These are phyloP conservation scores for Lethenteron camtschaticum DNA, from an alignment of 2,113 vertebrate genomes.

Conservation along the genomic window DNA sequence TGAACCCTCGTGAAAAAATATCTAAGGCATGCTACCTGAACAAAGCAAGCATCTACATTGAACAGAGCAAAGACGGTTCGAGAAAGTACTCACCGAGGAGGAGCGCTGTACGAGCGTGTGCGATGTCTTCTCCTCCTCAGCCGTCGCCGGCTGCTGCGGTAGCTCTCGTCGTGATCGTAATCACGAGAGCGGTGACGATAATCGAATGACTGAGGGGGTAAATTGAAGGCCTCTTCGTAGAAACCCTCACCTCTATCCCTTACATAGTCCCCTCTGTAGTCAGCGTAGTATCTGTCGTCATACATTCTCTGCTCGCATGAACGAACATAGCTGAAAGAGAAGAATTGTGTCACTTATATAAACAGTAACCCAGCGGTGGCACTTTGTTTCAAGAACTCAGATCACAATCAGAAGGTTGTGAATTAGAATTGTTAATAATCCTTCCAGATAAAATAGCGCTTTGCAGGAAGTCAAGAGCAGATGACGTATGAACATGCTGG, in stretches of 20 bases:
- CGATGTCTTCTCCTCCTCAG: slow-evolving; percentile 76
- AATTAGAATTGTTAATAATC: too few relatives aligned
- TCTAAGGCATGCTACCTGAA: too few relatives aligned
- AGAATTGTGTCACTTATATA: too few relatives aligned
- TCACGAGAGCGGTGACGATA: slow-evolving; percentile 37
- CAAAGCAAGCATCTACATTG: too few relatives aligned
- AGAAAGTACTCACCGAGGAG: slow-evolving; percentile 77
- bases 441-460: too few relatives aligned
- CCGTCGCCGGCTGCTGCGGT: slow-evolving; percentile 75
- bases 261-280: slow-evolving; percentile 51
- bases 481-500: too few relatives aligned
- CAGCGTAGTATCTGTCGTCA: slow-evolving; percentile 54
- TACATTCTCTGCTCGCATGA: slow-evolving; percentile 49
- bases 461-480: too few relatives aligned
- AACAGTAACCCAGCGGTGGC: too few relatives aligned
- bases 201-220: slow-evolving; percentile 9
- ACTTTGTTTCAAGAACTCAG: too few relatives aligned
- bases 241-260: slow-evolving; percentile 43
- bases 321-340: slow-evolving; percentile 35
- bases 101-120: slow-evolving; percentile 92
- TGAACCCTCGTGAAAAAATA: too few relatives aligned
- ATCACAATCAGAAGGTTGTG: too few relatives aligned
- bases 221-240: slow-evolving; percentile 36
- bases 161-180: slow-evolving; percentile 52
- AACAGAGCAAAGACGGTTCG: too few relatives aligned